Evolutionary conservation across 2,113 vertebrate species (phyloP), one percentile per base, ranked within the genome.

Genomic region (Perccottus glenii): DNA sequence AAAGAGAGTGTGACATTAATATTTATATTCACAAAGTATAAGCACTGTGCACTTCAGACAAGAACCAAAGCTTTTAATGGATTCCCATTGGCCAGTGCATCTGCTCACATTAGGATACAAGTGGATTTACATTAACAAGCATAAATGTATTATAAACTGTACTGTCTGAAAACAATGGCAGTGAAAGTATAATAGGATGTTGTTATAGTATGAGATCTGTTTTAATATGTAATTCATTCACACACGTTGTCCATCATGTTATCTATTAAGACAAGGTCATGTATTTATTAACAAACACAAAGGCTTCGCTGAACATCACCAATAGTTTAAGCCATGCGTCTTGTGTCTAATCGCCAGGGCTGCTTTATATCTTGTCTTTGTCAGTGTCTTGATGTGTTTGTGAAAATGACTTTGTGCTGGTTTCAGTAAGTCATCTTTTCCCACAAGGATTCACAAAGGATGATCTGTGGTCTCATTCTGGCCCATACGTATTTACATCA

Each of bases 1-100:
- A 61, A 3, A 38, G 64, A 38, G 11, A 45, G 55, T 44, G 42
- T 48, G 46, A 27, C 35, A 53, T 74, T 70, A 64, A 77, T 74
- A 65, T 74, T 82, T 43, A 64, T 55, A 53, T 8, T 12, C 38
- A 16, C 0, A 0, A 11, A 35, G 3, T 11, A 1, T 44, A 35
- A 16, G 44, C 8, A 8, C 15, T 10, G 43, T n/a, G 47, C 38
- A 40, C 5, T 8, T 40, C 38, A 40, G 38, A 5, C 38, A 40
- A 40, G 38, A 40, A 5, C 2, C 38, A 27, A 27, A 27, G 19
- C 19, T 27, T 27, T 27, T 27, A 27, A 27, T 27, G 19, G 19
- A 27, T 27, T 27, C 19, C 19, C 19, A 27, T 27, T 27, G 19
- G 19, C 19, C 19, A 27, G 19, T 27, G 19, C 19, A 27, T 27